Conservation (phyloP, 2,888 invertebrate species). For the Halictus ligatus region DNA sequence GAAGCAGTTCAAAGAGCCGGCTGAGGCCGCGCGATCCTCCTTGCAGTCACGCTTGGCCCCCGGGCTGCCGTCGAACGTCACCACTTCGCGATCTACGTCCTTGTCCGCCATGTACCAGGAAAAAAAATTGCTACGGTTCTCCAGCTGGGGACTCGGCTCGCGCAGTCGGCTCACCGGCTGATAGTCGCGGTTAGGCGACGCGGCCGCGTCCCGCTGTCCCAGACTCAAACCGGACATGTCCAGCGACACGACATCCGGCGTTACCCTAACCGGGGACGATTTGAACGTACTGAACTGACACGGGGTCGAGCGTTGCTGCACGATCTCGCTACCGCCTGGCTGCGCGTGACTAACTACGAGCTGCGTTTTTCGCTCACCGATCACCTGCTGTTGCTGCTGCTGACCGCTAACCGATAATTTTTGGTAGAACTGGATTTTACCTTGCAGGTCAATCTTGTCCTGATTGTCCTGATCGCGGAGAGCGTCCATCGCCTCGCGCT, state of each 20-base stretch:
- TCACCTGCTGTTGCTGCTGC: conserved; percentile 67
- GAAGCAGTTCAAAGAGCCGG: conserved; percentile 71
- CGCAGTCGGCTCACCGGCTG: neutral
- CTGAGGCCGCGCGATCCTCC: conserved; percentile 47
- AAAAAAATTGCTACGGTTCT: conserved; percentile 81
- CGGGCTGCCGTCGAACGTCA: conserved; percentile 60
- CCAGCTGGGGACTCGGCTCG: conserved; percentile 68
- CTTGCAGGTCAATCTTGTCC: conserved; percentile 80
- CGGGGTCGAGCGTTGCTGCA: conserved; percentile 55
- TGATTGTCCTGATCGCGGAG: conserved; percentile 81
- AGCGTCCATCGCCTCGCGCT: conserved; percentile 76
- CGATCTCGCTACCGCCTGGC: conserved; percentile 54
- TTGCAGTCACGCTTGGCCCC: neutral
- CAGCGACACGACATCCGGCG: conserved; percentile 64
- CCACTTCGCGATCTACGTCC: conserved; percentile 74
- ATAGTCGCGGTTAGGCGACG: conserved; percentile 58
- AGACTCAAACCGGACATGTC: conserved; percentile 73
- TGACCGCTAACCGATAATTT: conserved; percentile 82
- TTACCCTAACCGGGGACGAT: conserved; percentile 67
- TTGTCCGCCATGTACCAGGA: conserved; percentile 81
- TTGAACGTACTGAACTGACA: conserved; percentile 81
- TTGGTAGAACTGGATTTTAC: conserved; percentile 82
- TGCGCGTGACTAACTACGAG: conserved; percentile 61
- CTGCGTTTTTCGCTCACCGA: conserved; percentile 85
- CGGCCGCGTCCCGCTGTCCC: conserved; percentile 67